These are phyloP conservation scores for Fragariocoptes setiger DNA, from an alignment of 1,140 invertebrate genomes.

Conservation along the genomic window DNA sequence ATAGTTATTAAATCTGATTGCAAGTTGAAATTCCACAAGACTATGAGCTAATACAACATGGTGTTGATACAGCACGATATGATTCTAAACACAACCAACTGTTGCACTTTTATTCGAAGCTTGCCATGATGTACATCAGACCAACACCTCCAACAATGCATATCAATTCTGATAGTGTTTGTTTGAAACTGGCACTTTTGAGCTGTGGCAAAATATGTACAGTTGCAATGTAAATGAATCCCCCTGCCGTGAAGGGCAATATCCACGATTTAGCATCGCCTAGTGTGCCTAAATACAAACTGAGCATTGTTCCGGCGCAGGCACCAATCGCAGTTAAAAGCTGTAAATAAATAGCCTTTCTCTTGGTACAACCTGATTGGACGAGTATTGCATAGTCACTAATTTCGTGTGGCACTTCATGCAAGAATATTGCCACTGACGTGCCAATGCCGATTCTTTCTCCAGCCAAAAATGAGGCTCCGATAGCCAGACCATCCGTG, in stretches of 20 bases:
- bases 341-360: conserved; percentile 67
- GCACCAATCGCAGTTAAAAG: conserved; percentile 75
- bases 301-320: conserved; percentile 52
- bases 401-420: conserved; percentile 92
- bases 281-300: conserved; percentile 39
- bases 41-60: too few species aligned
- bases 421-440: conserved; percentile 66
- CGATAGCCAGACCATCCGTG: conserved; percentile 81
- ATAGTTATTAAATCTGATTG: too few species aligned
- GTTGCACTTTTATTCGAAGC: conserved; percentile 43
- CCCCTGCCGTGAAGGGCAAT: conserved; percentile 79
- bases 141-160: conserved; percentile 49
- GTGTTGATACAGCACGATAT: too few species aligned
- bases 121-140: conserved; percentile 67
- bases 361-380: conserved; percentile 59
- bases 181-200: conserved; percentile 43
- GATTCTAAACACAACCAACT: too few species aligned
- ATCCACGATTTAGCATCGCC: conserved; percentile 47
- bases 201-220: conserved; percentile 84
- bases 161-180: conserved; percentile 50
- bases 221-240: conserved; percentile 90
- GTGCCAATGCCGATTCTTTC: conserved; percentile 45
- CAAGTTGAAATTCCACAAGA: too few species aligned
- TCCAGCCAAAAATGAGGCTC: conserved; percentile 75
- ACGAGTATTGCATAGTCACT: conserved; percentile 90